phyloP scores from a whole-genome alignment of 1,140 invertebrate species.

The Spodoptera frugiperda region DNA sequence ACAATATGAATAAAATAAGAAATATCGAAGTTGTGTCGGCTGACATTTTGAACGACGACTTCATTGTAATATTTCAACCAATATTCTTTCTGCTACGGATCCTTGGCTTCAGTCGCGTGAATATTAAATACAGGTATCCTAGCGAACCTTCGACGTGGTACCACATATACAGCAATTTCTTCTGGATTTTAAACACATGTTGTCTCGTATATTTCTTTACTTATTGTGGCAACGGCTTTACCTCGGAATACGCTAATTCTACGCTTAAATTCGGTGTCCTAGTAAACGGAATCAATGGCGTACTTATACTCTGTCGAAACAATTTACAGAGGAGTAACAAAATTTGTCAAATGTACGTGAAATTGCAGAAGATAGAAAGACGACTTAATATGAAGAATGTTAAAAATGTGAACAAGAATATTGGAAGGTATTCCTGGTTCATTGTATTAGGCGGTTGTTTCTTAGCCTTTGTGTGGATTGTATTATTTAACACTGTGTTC shows the following conservation, averaged over 20 bases:
- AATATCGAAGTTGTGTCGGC: constrained; percentile 57
- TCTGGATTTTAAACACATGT: constrained; percentile 46
- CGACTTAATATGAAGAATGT: constrained; percentile 53
- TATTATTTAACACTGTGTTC: constrained; percentile 39
- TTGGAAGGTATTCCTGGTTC: background rate
- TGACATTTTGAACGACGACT: constrained; percentile 67
- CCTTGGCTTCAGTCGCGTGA: constrained; percentile 55
- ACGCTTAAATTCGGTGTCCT: constrained; percentile 42
- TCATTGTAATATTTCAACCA: constrained; percentile 57
- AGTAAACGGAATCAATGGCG: constrained; percentile 34
- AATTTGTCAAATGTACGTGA: constrained; percentile 62
- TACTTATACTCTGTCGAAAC: constrained; percentile 48
- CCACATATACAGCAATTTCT: constrained; percentile 46
- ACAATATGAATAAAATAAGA: constrained; percentile 42
- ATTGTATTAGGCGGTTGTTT: constrained; percentile 12
- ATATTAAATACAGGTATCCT: constrained; percentile 59
- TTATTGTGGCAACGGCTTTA: constrained; percentile 34
- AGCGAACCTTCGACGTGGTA: constrained; percentile 53
- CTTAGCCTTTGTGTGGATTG: constrained; percentile 26
- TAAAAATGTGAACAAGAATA: constrained; percentile 42
- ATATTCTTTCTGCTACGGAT: constrained; percentile 53
- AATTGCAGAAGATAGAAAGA: constrained; percentile 67
- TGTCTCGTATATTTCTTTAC: constrained; percentile 9
- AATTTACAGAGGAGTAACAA: constrained; percentile 47
- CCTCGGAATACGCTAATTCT: constrained; percentile 5